Conservation (phyloP, 1,140 invertebrate genomes). For the Reticulitermes speratus region DNA sequence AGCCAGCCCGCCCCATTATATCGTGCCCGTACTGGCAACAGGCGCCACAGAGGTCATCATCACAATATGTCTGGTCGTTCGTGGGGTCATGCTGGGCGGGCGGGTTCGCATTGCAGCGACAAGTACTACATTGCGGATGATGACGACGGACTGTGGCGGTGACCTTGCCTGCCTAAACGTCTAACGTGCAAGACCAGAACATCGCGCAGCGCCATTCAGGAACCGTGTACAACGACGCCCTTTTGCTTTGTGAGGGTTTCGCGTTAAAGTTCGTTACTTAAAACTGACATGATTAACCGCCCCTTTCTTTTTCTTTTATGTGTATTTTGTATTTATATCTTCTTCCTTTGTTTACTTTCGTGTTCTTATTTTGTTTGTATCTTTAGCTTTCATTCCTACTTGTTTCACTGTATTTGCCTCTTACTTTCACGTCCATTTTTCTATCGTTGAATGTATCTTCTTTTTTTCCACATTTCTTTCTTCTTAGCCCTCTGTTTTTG, state of each 20-base stretch:
- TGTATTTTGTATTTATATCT: too few relatives aligned
- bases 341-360: background rate
- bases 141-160: too few relatives aligned
- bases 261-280: too few relatives aligned
- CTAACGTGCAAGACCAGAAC: background rate
- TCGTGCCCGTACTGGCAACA: background rate
- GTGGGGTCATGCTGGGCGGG: background rate
- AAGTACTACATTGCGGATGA: too few relatives aligned
- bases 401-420: background rate
- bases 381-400: background rate
- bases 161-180: too few relatives aligned
- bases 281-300: too few relatives aligned
- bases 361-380: background rate
- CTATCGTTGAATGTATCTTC: background rate
- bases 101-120: background rate
- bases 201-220: background rate
- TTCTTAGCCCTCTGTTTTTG: background rate
- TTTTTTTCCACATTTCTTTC: background rate
- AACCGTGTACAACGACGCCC: too few relatives aligned
- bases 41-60: background rate
- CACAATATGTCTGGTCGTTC: background rate
- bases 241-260: too few relatives aligned
- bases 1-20: background rate
- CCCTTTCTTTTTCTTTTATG: too few relatives aligned
- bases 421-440: background rate